These are phyloP conservation scores for Halcyon chelicuti DNA, from an alignment of 2,797 vertebrate species.

Conservation along the genomic window DNA sequence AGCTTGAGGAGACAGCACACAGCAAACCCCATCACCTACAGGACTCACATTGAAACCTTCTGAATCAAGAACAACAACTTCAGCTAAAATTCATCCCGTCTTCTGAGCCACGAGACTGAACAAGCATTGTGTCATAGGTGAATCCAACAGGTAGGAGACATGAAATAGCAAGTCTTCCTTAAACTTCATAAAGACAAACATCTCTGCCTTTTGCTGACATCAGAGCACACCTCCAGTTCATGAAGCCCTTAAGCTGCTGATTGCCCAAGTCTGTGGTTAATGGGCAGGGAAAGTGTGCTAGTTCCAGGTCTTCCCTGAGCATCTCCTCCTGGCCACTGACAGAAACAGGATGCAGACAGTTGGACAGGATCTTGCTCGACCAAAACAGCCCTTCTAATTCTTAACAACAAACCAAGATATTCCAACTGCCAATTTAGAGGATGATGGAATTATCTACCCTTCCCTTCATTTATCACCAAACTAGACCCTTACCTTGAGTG, in stretches of 20 bases:
- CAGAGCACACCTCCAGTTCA: background rate
- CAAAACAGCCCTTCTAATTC: background rate
- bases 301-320: background rate
- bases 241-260: background rate
- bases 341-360: background rate
- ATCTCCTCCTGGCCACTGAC: background rate
- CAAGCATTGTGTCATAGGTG: background rate
- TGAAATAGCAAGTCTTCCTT: background rate
- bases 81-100: background rate
- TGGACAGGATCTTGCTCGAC: background rate
- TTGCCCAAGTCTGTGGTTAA: background rate
- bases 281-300: background rate
- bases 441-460: background rate
- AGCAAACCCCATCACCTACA: background rate
- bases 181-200: background rate
- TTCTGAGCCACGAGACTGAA: background rate
- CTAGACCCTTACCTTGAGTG: background rate
- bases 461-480: background rate
- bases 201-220: background rate
- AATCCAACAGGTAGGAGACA: background rate
- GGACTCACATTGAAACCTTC: background rate
- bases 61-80: background rate
- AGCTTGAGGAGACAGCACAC: background rate
- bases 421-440: background rate
- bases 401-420: background rate